A percentile compares a stretch with the other conserved stretches of the same genome.
Conservation (phyloP, 2,888 invertebrate species). For the Pterostichus niger region DNA sequence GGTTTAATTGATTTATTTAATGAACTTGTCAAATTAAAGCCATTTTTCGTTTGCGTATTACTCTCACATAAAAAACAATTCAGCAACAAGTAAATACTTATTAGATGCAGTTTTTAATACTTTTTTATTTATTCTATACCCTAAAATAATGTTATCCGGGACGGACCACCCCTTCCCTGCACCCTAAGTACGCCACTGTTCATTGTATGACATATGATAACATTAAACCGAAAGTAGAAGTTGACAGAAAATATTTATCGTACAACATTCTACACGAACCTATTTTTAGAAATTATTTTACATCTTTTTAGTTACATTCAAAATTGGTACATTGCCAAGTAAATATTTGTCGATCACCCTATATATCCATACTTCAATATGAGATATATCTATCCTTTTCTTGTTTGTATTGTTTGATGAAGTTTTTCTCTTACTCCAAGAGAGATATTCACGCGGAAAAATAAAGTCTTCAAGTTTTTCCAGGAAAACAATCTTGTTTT, state of each 20-base stretch:
- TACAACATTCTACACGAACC: background rate
- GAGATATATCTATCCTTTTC: constrained; percentile 8
- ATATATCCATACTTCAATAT: constrained; percentile 7
- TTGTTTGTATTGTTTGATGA: background rate
- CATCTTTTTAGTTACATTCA: background rate
- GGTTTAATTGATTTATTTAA: no score
- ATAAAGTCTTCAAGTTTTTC: background rate
- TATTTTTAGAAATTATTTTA: background rate
- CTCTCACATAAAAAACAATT: no score
- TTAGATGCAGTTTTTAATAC: no score
- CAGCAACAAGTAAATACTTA: no score
- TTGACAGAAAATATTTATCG: background rate
- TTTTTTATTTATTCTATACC: no score
- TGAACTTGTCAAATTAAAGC: no score
- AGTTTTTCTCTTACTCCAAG: constrained; percentile 3
- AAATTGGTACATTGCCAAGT: background rate
- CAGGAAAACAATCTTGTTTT: constrained; percentile 26
- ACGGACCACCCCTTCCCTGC: no score
- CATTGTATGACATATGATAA: background rate
- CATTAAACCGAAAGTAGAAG: background rate
- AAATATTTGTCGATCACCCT: constrained; percentile 12
- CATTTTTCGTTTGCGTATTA: no score
- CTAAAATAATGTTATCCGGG: no score
- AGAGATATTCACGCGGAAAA: constrained; percentile 8
- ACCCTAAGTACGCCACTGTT: no score